These are phyloP conservation scores for Eupithecia centaureata DNA, from an alignment of 2,888 invertebrate genomes.

Conservation along the genomic window DNA sequence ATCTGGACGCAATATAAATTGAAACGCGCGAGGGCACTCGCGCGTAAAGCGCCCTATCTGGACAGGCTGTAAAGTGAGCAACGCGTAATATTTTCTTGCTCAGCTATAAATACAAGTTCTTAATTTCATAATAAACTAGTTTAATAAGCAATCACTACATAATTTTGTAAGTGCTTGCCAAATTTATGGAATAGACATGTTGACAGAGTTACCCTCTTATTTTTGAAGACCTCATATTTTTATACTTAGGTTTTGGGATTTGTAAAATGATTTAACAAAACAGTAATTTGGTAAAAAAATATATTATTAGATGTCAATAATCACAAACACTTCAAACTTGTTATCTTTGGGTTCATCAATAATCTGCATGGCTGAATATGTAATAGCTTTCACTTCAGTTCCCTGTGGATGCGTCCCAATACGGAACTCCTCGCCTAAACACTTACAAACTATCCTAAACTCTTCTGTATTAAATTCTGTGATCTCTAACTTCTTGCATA, in stretches of 20 bases:
- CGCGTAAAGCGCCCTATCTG: too few relatives aligned
- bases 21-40: too few relatives aligned
- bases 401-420: constrained; percentile 98
- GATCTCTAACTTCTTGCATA: constrained; percentile 94
- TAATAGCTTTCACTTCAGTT: constrained; percentile 99
- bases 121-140: too few relatives aligned
- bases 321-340: constrained; percentile 96
- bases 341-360: constrained; percentile 88
- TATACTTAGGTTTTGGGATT: neutral
- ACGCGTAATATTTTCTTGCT: too few relatives aligned
- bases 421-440: constrained; percentile 97
- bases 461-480: constrained; percentile 93
- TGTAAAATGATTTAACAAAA: neutral
- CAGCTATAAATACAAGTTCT: too few relatives aligned
- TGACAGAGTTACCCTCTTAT: too few relatives aligned
- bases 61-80: too few relatives aligned
- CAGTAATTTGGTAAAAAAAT: constrained; percentile 1
- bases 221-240: too few relatives aligned
- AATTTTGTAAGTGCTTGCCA: too few relatives aligned
- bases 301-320: constrained; percentile 93
- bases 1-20: too few relatives aligned
- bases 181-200: too few relatives aligned
- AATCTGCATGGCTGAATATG: constrained; percentile 99
- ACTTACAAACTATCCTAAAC: constrained; percentile 91
- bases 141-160: too few relatives aligned